Base-by-base conservation (phyloP, 2,113 vertebrate genomes). In the Melanerpes aurifrons region DNA sequence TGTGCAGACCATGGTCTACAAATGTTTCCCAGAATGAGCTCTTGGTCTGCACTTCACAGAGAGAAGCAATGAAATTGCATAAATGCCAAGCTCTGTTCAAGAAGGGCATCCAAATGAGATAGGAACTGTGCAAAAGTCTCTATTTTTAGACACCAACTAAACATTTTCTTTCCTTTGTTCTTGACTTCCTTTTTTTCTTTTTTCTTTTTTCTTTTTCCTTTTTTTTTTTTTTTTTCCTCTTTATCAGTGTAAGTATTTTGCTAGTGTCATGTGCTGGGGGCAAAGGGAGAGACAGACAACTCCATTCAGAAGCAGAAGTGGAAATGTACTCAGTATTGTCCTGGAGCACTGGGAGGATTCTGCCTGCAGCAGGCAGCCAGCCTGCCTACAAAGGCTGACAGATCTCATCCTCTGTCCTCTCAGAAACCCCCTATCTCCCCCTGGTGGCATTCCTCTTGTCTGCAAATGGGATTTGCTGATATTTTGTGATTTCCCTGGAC, bases 31-130 rank as follows among this genome's bases (percentile, higher is more conserved):
- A 75, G 86, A 26, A 50, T 1, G 21, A 90, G 54, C 15, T 71
- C n/a, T 82, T 0, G 0, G 37, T 53, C 68, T 48, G 32, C 62
- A 45, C 0, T 0, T 69, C 68, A 75, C 62, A 0, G 0, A 87
- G 64, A 58, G n/a, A 76, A 75, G 58, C 20, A 82, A 26, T 25
- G 45, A 86, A 83, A 94, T 67, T 26, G 72, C 11, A 53, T 9
- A 62, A 82, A 92, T 26, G 12, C 50, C 5, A 7, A 57, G 31
- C 10, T 85, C 15, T 35, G 56, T 50, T 70, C 47, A 80, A 69
- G 57, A 12, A 90, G 7, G 8, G 66, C 1, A 4, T 28, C 58
- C 61, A 82, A 77, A 48, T 26, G 28, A 78, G 59, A 83, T 5
- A 59, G 29, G 47, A 79, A 72, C 31, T 74, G 15, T 58, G 21